These are phyloP conservation scores for Phthorimaea operculella DNA, from an alignment of 1,140 invertebrate genomes.

Conservation along the genomic window DNA sequence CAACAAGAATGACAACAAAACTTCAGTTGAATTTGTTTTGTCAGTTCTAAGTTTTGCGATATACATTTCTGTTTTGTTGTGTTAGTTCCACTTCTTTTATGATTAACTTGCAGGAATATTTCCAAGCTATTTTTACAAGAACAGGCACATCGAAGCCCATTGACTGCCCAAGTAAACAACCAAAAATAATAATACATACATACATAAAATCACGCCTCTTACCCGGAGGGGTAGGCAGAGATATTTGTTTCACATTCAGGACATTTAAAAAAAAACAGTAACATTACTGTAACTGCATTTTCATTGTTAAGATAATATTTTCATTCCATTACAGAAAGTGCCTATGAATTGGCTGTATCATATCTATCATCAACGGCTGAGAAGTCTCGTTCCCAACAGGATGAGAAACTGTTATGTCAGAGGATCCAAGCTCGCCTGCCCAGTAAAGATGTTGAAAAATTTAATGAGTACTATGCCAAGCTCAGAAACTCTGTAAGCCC, in stretches of 20 bases:
- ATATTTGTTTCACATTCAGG: no score
- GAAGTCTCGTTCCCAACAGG: conserved; percentile 28
- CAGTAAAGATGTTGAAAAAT: conserved; percentile 55
- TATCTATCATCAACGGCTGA: conserved; percentile 50
- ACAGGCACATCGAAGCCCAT: no score
- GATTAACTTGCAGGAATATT: conserved; percentile 42
- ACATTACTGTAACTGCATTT: no score
- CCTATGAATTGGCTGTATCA: conserved; percentile 61
- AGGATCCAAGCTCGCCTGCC: conserved; percentile 54
- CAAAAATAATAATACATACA: no score
- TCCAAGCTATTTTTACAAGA: conserved; percentile 31
- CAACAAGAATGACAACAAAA: no score
- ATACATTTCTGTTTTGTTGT: conserved; percentile 8
- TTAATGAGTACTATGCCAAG: conserved; percentile 59
- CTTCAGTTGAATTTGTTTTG: no score
- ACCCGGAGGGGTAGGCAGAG: no score
- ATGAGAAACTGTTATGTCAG: conserved; percentile 56
- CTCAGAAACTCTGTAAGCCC: conserved; percentile 59
- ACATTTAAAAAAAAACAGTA: no score
- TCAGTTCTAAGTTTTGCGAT: no score
- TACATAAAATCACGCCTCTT: no score
- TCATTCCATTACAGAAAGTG: conserved; percentile 40
- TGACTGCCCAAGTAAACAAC: no score
- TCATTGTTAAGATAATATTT: neutral
- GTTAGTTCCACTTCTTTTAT: conserved; percentile 22